Base-by-base conservation (phyloP, 2,888 invertebrate species). In the Mythimna loreyi region DNA sequence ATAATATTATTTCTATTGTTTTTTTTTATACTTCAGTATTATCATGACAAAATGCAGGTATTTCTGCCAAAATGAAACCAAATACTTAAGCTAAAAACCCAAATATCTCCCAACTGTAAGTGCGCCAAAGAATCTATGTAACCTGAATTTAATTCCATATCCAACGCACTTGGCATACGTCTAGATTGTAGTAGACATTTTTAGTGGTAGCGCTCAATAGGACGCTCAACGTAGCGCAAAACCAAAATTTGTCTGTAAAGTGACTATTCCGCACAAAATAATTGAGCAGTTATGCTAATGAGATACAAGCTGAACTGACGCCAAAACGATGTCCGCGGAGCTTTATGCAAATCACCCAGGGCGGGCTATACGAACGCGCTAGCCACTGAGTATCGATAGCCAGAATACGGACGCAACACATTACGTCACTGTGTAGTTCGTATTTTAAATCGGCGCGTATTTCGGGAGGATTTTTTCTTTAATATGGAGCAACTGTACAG, bases 261-360 rank as follows among this genome's bases (percentile, higher is more conserved):
- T 92, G 92, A 91, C 91, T 93, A 92, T 93, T 92, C 91, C 88
- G 89, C 91, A 91, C 92, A 91, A 94, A 93, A 94, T 94, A 94
- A 94, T 94, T 93, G 94, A 93, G 93, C 93, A 92, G 94, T 94
- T 95, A 95, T 94, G 94, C 89, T 93, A 95, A 94, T 94, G 92
- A 92, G 92, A 84, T 86, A 93, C 92, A 91, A 89, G 91, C 91
- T 92, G 92, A 93, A 92, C 91, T 90, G 91, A 92, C 92, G 94
- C 94, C 93, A 92, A 91, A 92, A 91, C 92, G 91, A 72, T 93
- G 94, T 93, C 91, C 91, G 90, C 89, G 88, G 86, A 88, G 93
- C 91, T 93, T 94, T 93, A 94, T 94, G 94, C 93, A 92, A 94
- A 94, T 93, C 86, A 85, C 71, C 86, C 81, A 75, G 84, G 82